phyloP scores from a whole-genome alignment of 2,113 vertebrate species.

The Daphoenositta chrysoptera region DNA sequence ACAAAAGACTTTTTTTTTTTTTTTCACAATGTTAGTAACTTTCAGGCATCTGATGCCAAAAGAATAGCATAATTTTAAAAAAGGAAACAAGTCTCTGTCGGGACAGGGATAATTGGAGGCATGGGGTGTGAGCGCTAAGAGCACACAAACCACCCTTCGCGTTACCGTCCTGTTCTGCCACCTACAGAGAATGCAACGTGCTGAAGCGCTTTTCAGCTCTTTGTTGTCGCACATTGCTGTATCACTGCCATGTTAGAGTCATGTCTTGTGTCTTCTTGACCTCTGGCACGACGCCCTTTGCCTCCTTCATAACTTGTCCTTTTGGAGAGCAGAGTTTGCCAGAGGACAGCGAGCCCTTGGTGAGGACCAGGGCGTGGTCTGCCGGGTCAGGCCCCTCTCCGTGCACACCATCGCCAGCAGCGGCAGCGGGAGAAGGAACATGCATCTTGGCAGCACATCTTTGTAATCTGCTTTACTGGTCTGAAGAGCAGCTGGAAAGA shows the following conservation, averaged over 20 bases:
- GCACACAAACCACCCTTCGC: neutral
- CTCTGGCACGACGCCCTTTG: neutral
- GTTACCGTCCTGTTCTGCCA: neutral
- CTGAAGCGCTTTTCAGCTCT: neutral
- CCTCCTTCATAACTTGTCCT: neutral
- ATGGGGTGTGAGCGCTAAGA: neutral
- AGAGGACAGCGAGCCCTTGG: neutral
- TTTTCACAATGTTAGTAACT: neutral
- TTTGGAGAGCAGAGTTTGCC: neutral
- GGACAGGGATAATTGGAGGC: neutral
- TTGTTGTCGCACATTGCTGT: neutral
- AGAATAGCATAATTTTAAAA: neutral
- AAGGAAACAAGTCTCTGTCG: neutral
- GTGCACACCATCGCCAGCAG: accelerated
- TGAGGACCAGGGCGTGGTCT: neutral
- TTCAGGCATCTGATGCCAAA: neutral
- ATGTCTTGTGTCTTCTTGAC: neutral
- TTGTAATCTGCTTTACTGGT: neutral
- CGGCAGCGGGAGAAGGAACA: neutral
- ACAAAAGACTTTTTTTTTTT: neutral
- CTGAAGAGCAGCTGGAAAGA: neutral
- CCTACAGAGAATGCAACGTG: neutral
- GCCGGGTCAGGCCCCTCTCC: neutral
- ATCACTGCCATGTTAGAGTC: neutral
- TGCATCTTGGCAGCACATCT: neutral